Evolutionary conservation across 2,888 invertebrate genomes (phyloP).

Genomic region (Enoplolaimus lenunculus): DNA sequence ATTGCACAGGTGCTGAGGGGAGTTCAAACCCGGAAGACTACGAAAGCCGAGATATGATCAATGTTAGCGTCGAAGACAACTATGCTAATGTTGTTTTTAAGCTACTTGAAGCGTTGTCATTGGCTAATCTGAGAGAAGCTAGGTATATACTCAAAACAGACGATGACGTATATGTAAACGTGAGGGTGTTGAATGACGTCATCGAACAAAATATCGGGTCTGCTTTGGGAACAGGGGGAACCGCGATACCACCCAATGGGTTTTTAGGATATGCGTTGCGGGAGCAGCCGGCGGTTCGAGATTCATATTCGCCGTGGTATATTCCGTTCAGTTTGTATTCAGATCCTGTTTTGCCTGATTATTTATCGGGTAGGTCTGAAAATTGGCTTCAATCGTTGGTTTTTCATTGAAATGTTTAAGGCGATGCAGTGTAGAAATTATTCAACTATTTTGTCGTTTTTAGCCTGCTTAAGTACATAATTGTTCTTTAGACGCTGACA

Average conservation of each 20-base stretch:
- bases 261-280: not conserved
- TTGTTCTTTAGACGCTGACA: no score
- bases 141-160: not conserved
- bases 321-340: not conserved
- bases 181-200: not conserved
- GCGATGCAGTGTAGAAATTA: no score
- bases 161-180: not conserved
- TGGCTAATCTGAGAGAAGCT: not conserved
- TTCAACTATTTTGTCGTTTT: no score
- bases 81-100: not conserved
- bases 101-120: not conserved
- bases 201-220: no score
- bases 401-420: no score
- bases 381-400: no score
- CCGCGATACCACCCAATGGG: not conserved
- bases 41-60: not conserved
- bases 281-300: not conserved
- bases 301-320: not conserved
- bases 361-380: not conserved
- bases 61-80: not conserved
- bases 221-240: not conserved
- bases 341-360: not conserved
- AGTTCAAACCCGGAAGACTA: not conserved
- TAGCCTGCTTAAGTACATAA: no score
- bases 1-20: no score